These are phyloP conservation scores for Teleogryllus occipitalis DNA, from an alignment of 1,140 invertebrate species.

Conservation along the genomic window DNA sequence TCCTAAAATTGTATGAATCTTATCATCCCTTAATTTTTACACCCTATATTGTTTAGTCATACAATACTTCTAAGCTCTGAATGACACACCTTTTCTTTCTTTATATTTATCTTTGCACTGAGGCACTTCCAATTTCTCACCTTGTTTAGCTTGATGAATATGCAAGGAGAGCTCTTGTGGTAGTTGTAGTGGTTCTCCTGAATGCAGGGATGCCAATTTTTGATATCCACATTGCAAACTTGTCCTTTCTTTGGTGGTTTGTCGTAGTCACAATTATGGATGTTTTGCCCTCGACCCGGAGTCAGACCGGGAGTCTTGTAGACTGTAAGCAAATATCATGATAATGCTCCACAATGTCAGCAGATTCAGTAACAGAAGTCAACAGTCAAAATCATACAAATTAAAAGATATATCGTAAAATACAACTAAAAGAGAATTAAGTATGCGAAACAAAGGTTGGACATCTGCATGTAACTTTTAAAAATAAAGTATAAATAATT, in stretches of 20 bases:
- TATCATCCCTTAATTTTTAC: background rate
- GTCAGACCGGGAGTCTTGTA: slow-evolving; percentile 59
- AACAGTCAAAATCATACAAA: background rate
- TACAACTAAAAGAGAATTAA: no score
- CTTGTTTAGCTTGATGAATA: slow-evolving; percentile 78
- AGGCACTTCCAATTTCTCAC: slow-evolving; percentile 35
- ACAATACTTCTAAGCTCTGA: no score
- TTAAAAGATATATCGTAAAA: no score
- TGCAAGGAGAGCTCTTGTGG: slow-evolving; percentile 64
- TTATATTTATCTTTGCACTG: background rate
- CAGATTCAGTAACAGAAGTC: background rate
- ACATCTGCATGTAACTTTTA: no score
- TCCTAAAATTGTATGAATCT: background rate
- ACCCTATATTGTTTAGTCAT: no score
- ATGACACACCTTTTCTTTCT: no score
- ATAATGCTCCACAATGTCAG: background rate
- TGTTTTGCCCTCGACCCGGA: slow-evolving; percentile 55
- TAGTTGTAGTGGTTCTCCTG: slow-evolving; percentile 62
- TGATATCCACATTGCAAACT: slow-evolving; percentile 63
- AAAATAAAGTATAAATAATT: no score
- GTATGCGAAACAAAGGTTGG: no score
- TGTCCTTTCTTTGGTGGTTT: slow-evolving; percentile 51
- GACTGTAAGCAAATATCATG: slow-evolving; percentile 35
- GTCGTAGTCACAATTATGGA: slow-evolving; percentile 55
- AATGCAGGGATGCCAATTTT: slow-evolving; percentile 53